Conservation (phyloP, 2,797 vertebrate genomes). For the Rhynchonycteris naso region DNA sequence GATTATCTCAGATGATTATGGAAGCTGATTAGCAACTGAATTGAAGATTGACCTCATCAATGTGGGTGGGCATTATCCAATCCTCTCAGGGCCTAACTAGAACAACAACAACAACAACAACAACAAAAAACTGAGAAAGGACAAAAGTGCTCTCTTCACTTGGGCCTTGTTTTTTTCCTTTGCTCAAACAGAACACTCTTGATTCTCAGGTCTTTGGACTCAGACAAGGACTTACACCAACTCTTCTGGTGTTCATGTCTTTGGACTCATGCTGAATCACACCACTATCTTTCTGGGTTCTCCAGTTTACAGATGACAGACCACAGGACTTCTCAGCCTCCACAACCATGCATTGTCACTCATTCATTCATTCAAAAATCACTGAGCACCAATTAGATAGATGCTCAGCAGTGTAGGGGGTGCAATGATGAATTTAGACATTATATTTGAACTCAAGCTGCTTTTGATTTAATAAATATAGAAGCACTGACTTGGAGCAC, state of each 20-base stretch:
- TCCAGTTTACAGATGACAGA: neutral
- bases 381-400: neutral
- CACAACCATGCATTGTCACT: neutral
- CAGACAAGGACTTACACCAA: neutral
- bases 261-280: neutral
- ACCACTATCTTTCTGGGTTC: neutral
- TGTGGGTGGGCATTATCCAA: neutral
- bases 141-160: neutral
- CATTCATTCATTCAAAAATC: neutral
- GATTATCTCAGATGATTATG: neutral
- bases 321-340: neutral
- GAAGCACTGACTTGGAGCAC: neutral
- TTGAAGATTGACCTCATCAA: neutral
- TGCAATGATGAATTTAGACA: neutral
- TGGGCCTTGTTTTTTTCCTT: neutral
- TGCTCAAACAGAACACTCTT: neutral
- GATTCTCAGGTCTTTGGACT: neutral
- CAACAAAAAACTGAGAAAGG: neutral
- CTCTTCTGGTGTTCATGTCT: neutral
- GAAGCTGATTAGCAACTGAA: neutral
- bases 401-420: too few species aligned
- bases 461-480: neutral
- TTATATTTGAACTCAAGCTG: neutral
- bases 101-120: neutral
- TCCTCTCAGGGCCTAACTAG: neutral